Evolutionary conservation across 2,888 invertebrate species (phyloP).

Genomic region (Acleris laterana): DNA sequence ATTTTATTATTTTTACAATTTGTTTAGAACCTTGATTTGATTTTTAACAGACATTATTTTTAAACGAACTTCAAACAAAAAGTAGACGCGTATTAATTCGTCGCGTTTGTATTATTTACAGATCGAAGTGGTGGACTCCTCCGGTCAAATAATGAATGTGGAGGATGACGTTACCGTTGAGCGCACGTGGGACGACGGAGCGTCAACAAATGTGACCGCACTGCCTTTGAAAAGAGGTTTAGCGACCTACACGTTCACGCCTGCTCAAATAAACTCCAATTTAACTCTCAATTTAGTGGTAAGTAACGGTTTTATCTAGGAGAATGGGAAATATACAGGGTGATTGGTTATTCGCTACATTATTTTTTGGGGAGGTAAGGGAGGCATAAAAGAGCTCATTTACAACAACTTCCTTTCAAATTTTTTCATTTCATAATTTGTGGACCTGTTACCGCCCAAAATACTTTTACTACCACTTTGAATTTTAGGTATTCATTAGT

Average conservation of each 20-base stretch:
- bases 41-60: too few species aligned
- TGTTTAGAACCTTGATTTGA: too few species aligned
- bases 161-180: slow-evolving; percentile 70
- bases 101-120: slow-evolving; percentile 40
- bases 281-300: slow-evolving; percentile 90
- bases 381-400: too few species aligned
- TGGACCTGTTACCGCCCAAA: too few species aligned
- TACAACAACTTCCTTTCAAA: too few species aligned
- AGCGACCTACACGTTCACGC: slow-evolving; percentile 63
- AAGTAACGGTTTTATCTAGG: slow-evolving; percentile 42
- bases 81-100: background rate
- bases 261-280: slow-evolving; percentile 78
- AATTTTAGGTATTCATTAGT: too few species aligned
- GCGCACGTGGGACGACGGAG: slow-evolving; percentile 75
- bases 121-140: slow-evolving; percentile 73
- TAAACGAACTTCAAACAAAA: background rate
- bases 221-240: slow-evolving; percentile 62
- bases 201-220: slow-evolving; percentile 67
- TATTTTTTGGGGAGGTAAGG: too few species aligned
- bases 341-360: too few species aligned
- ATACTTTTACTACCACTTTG: too few species aligned
- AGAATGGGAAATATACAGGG: too few species aligned
- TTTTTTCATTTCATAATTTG: too few species aligned
- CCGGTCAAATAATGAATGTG: slow-evolving; percentile 60
- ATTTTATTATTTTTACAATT: too few species aligned